Evolutionary conservation across 2,797 vertebrate species (phyloP), one percentile per base, ranked within the genome.

Genomic region (Podarcis lilfordi): DNA sequence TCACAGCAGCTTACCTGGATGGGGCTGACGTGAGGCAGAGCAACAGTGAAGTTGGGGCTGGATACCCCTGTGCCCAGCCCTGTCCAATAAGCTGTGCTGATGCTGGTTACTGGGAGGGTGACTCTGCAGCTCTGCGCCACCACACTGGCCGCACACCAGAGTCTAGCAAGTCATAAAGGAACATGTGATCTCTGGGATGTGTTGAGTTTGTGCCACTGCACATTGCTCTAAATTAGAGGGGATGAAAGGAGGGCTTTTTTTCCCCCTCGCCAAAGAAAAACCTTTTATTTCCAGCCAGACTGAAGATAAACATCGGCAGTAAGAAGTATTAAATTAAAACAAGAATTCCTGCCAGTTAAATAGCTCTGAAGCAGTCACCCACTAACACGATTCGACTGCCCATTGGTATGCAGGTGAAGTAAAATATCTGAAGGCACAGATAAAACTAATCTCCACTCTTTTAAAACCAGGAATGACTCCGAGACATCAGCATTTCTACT

Each of bases 351-450:
- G 68, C 75, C 71, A 64, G 50, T 74, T 80, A 79, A 66, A 84
- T 66, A 85, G 50, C 35, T 81, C 69, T 35, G 76, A 72, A 85
- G 59, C 69, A 66, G 68, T 80, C 55, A 29, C 69, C 82, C n/a
- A 80, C 55, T 66, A 85, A 89, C 78, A 89, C 6, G 7, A 8
- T 35, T n/a, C 3, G n/a, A 35, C 55, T 80, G 55, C 37, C 82
- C 40, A 85, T 89, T 89, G 77, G 61, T 89, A 89, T 89, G 66
- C 82, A 74, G 77, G 77, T 80, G 55, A 89, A 64, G 68, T 75
- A 80, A 84, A 85, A 85, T 80, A 50, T 85, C 88, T 84, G 76
- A 89, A 89, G 88, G 77, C 88, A 80, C 43, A 85, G 82, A 89
- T 80, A 89, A 89, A 85, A 80, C 55, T 85, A 89, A 89, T 85